phyloP scores from a whole-genome alignment of 2,888 invertebrate genomes.

The Parascotia fuliginaria region DNA sequence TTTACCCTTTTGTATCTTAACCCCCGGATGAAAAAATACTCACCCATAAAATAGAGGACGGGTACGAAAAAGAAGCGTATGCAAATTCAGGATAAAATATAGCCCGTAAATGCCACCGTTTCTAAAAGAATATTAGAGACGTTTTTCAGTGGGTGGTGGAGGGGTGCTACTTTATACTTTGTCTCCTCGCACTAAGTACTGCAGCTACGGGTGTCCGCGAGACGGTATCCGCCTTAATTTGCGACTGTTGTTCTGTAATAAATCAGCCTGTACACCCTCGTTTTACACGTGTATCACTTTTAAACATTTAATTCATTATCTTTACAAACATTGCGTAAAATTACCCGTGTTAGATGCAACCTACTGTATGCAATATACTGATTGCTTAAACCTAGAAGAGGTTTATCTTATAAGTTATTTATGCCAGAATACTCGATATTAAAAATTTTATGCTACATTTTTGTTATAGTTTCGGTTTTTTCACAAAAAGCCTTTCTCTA shows the following conservation, averaged over 20 bases:
- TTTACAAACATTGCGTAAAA: constrained; percentile 1
- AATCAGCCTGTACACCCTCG: constrained; percentile 61
- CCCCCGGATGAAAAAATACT: constrained; percentile 85
- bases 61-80: constrained; percentile 86
- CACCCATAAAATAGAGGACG: constrained; percentile 86
- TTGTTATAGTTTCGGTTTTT: too few species aligned
- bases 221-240: constrained; percentile 78
- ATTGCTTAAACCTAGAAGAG: too few species aligned
- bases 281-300: constrained; percentile 21
- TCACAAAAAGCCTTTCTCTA: too few species aligned
- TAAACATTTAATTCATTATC: constrained; percentile 6
- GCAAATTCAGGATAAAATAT: constrained; percentile 87
- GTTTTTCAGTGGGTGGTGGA: constrained; percentile 86
- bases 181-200: constrained; percentile 84
- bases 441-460: too few species aligned
- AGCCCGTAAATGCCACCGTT: constrained; percentile 87
- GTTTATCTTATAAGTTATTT: too few species aligned
- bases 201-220: constrained; percentile 78
- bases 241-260: constrained; percentile 79
- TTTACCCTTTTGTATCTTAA: constrained; percentile 87
- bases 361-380: too few species aligned
- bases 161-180: constrained; percentile 84
- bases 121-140: constrained; percentile 87
- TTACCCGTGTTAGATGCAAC: too few species aligned
- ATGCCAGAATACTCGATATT: too few species aligned